phyloP scores from a whole-genome alignment of 2,113 vertebrate genomes.

The Peucedramus taeniatus region DNA sequence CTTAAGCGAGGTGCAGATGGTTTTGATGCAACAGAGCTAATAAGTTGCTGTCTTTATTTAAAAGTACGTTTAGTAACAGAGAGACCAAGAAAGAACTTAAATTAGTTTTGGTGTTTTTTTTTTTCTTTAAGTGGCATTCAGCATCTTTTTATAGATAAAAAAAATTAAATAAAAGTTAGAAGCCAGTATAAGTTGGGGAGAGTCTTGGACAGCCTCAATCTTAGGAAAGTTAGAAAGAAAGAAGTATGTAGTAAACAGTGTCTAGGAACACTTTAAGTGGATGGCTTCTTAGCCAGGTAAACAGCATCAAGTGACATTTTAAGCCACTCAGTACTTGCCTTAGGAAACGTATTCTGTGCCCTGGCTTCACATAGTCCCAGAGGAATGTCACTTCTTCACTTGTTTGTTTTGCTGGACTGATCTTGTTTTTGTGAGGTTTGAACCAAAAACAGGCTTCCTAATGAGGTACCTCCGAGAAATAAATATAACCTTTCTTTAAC shows the following conservation, averaged over 20 bases:
- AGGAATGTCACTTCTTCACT: neutral
- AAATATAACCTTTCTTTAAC: conserved; percentile 45
- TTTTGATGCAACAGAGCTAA: neutral
- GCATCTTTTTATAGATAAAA: neutral
- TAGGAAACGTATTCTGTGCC: neutral
- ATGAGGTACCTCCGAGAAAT: conserved; percentile 13
- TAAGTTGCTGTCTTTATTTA: neutral
- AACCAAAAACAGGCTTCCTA: conserved; percentile 13
- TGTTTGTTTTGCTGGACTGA: conserved; percentile 27
- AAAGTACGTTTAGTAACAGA: neutral
- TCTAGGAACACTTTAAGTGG: neutral
- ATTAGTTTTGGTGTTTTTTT: neutral
- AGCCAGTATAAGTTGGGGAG: neutral
- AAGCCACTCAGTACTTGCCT: neutral
- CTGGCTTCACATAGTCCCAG: neutral
- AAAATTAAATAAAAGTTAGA: neutral
- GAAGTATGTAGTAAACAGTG: neutral
- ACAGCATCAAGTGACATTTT: neutral
- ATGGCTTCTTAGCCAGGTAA: neutral
- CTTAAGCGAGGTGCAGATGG: neutral
- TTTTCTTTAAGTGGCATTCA: neutral
- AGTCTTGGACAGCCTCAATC: neutral
- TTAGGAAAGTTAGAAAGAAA: neutral
- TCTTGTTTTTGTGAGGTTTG: conserved; percentile 14
- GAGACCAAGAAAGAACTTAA: neutral